Evolutionary conservation across 2,888 invertebrate species (phyloP), one percentile per base, ranked within the genome.

Genomic region (Harpalus rubripes): DNA sequence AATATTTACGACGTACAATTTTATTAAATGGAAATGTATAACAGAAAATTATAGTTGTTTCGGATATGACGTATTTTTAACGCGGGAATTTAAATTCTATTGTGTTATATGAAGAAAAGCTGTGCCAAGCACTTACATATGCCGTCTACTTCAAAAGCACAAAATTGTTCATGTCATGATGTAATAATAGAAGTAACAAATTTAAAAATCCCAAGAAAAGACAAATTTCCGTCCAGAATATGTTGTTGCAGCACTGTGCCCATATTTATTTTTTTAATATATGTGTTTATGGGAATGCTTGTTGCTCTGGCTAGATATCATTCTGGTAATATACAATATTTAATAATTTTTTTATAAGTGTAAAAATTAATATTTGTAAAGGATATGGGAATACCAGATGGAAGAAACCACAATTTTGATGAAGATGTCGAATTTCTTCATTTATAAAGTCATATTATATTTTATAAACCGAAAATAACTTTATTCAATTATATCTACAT

Each of bases 401-500:
- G 15, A 63, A 10, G n/a, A 32, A 68, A 32, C 22, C 10, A 15
- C 59, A 7, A 56, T n/a, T 56, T 7, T 15, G 56, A 56, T 56
- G 56, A 22, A 22, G 22, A 22, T 22, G 22, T 1, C 22, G 22
- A 3, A 22, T 1, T 22, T 22, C 22, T 22, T 59, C 18, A 2
- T 0, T 1, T 16, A 15, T 15, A 15, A 52, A 52, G 12, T 12
- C 8, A 52, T 12, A 52, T 32, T 12, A n/a, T n/a, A n/a, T 10
- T 41, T 74, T 74, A 44, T 74, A 74, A 74, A 44, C 44, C 72
- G 72, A 44, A 74, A 74, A 74, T 74, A 74, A 44, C 10, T 74
- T 74, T 74, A 41, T 74, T 74, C 18, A 44, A 16, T 74, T 74
- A 84, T 79, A 79, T 79, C 85, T 85, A 85, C 79, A 85, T 85